phyloP scores from a whole-genome alignment of 1,140 invertebrate species.

The Hestina assimilis region DNA sequence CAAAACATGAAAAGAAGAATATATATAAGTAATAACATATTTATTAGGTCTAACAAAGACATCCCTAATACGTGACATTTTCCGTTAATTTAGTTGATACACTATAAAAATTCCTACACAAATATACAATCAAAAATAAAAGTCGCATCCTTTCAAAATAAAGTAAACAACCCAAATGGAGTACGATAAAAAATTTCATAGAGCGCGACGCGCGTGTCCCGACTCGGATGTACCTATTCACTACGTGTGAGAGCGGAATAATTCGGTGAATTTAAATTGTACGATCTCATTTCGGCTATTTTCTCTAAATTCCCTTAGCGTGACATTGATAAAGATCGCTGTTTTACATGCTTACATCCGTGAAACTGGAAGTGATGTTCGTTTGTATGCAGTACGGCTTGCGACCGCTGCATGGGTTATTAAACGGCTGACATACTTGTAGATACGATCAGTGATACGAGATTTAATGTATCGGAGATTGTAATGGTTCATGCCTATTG shows the following conservation, averaged over 20 bases:
- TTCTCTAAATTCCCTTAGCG: constrained; percentile 51
- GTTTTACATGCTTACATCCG: constrained; percentile 46
- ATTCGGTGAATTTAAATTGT: constrained; percentile 36
- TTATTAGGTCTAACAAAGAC: no score
- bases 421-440: constrained; percentile 43
- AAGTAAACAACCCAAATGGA: constrained; percentile 12
- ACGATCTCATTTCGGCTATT: constrained; percentile 36
- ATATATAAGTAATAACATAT: no score
- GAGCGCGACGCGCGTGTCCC: neutral
- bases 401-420: constrained; percentile 42
- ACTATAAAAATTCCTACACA: no score
- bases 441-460: constrained; percentile 5
- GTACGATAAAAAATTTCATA: constrained; percentile 12
- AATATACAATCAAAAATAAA: neutral
- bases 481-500: neutral
- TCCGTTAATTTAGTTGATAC: no score
- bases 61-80: no score
- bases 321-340: constrained; percentile 60
- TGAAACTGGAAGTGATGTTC: constrained; percentile 39
- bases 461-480: neutral
- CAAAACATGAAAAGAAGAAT: no score
- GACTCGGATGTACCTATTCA: constrained; percentile 3
- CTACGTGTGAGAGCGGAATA: constrained; percentile 17
- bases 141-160: neutral
- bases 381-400: constrained; percentile 35